A percentile compares a stretch with the other conserved stretches of the same genome.
Conservation (phyloP, 2,888 invertebrate genomes). For the Halictus quadricinctus region DNA sequence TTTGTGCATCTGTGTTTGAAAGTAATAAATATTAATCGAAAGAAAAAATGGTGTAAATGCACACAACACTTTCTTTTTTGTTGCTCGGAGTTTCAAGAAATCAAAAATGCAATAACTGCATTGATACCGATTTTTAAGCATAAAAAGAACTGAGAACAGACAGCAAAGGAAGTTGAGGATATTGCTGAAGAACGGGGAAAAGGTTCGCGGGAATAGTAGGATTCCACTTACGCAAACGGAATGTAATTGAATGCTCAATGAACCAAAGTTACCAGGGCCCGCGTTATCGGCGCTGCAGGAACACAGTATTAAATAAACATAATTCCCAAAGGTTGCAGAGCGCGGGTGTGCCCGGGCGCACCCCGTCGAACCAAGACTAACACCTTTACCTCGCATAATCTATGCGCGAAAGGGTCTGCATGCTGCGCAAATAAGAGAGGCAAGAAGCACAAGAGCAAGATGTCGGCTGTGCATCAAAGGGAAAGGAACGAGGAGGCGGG, state of each 20-base stretch:
- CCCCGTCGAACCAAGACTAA: constrained; percentile 3
- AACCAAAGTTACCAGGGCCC: not conserved
- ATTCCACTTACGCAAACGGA: not conserved
- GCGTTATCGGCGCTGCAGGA: not conserved
- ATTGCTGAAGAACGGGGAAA: not conserved
- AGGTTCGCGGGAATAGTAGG: not conserved
- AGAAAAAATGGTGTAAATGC: too few species aligned
- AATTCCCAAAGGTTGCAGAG: constrained; percentile 3
- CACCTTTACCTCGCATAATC: constrained; percentile 21
- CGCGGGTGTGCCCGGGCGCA: not conserved
- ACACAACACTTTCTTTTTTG: too few species aligned
- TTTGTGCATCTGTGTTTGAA: too few species aligned
- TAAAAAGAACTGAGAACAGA: not conserved
- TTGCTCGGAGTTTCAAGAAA: too few species aligned
- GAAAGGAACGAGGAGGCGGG: not conserved
- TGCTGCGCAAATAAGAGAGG: constrained; percentile 19
- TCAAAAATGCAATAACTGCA: not conserved
- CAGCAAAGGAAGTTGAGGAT: not conserved
- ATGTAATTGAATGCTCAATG: not conserved
- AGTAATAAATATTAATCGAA: too few species aligned
- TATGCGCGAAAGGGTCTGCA: constrained; percentile 16
- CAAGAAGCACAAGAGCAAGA: not conserved
- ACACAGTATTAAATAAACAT: not conserved
- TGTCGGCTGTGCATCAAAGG: constrained; percentile 3
- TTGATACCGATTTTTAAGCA: not conserved